phyloP scores from a whole-genome alignment of 2,797 vertebrate genomes.

The Diglossa cyanea region DNA sequence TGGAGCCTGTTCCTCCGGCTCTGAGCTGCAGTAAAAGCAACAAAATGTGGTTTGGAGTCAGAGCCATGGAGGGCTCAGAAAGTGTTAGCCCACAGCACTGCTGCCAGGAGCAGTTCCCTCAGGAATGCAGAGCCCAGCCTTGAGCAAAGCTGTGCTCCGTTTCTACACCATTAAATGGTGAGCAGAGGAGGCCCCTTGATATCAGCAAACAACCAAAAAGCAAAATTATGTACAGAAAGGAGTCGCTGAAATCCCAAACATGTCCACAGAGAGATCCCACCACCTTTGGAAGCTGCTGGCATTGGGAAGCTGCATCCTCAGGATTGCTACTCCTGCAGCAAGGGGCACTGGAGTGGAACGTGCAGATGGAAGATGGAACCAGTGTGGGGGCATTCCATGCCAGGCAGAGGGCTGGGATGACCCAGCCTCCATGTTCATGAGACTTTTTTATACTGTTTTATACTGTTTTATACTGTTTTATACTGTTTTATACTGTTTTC shows the following conservation, averaged over 20 bases:
- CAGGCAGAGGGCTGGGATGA: background rate
- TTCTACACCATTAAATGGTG: fast-evolving
- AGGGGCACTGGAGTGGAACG: background rate
- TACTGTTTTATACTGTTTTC: background rate
- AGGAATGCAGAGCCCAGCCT: background rate
- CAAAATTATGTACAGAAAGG: background rate
- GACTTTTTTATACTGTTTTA: background rate
- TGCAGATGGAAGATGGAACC: background rate
- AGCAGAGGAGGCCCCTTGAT: background rate
- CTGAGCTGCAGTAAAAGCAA: constrained; percentile 53
- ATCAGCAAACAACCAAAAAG: fast-evolving
- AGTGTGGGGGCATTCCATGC: background rate
- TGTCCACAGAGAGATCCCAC: background rate
- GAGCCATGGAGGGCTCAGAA: background rate
- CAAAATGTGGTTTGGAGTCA: background rate
- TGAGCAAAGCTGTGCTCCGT: background rate
- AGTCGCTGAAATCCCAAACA: background rate
- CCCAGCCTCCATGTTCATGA: background rate
- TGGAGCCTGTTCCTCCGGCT: background rate
- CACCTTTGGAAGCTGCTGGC: background rate
- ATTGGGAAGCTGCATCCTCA: background rate
- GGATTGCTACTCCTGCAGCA: background rate
- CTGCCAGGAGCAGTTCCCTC: background rate
- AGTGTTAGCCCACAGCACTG: background rate
- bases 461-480: background rate